A percentile compares a stretch with the other conserved stretches of the same genome.
phyloP scores from a whole-genome alignment of 2,797 vertebrate species.

The Gymnothorax reevesii region DNA sequence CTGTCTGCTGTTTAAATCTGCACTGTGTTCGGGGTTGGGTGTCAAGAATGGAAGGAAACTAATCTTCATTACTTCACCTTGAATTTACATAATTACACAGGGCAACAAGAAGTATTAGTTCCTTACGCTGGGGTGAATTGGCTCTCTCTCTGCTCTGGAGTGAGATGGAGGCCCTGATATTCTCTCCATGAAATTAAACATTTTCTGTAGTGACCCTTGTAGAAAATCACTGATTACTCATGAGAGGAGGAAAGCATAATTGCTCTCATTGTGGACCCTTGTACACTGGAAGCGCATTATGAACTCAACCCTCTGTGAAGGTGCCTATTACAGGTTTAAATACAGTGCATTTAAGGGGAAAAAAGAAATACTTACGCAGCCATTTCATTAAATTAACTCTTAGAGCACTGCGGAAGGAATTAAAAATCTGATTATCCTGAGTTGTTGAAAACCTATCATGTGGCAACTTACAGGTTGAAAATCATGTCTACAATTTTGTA shows the following conservation, averaged over 20 bases:
- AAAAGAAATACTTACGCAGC: neutral
- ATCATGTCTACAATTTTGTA: no score
- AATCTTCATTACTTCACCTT: conserved; percentile 7
- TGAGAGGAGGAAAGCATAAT: neutral
- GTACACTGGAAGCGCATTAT: neutral
- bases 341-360: neutral
- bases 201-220: neutral
- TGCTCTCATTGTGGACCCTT: neutral
- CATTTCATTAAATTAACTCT: neutral
- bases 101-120: neutral
- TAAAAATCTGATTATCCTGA: no score
- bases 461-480: no score
- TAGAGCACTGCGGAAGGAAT: no score
- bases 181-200: neutral
- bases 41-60: conserved; percentile 8
- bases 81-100: conserved; percentile 17
- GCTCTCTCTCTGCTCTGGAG: conserved; percentile 11
- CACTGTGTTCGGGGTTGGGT: neutral
- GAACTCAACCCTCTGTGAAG: neutral
- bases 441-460: no score
- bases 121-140: conserved; percentile 18
- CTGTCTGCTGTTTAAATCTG: no score
- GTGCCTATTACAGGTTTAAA: neutral
- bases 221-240: neutral
- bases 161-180: neutral